Evolutionary conservation across 1,140 invertebrate genomes (phyloP), one percentile per base, ranked within the genome.

Genomic region (Rhynchophorus ferrugineus): DNA sequence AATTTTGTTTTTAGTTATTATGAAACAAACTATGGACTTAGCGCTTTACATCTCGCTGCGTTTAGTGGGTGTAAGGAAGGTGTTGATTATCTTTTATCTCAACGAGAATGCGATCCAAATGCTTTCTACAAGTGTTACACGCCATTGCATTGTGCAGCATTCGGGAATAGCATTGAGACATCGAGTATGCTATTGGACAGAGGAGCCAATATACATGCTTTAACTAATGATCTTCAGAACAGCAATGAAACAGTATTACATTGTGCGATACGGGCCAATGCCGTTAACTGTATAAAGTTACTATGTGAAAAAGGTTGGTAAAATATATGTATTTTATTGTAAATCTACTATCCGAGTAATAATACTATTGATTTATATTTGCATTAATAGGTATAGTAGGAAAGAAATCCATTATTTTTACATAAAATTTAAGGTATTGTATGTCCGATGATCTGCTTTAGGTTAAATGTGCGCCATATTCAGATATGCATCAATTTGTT

Each of bases 91-190:
- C 69, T 90, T 3, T 75, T 89, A 18, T 67, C 73, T 21, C 42
- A 52, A 11, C 73, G 79, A 52, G 83, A 82, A 1, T 77, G 78
- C 35, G 79, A 81, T 62, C 74, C 86, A 2, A 82, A 84, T 69
- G 70, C 76, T 13, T 73, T 75, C 56, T 74, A 76, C 46, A 81
- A 81, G 68, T 80, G 76, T 53, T 84, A 82, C 61, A 82, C 82
- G 0, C 84, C 86, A 1, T 74, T 89, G 44, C 86, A 89, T 69
- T 88, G 84, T 61, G 85, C 87, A 8, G 85, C 85, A 20, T 85
- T 87, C 63, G 85, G 85, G 1, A 83, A 87, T 64, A 81, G 83
- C 24, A 70, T 77, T 3, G 81, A 84, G 61, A 81, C 84, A 6
- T 79, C 82, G 38, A 78, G 79, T 63, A 73, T 85, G 53, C 73